Evolutionary conservation across 1,140 invertebrate species (phyloP), one percentile per base, ranked within the genome.

Genomic region (Eubasilissa regina): DNA sequence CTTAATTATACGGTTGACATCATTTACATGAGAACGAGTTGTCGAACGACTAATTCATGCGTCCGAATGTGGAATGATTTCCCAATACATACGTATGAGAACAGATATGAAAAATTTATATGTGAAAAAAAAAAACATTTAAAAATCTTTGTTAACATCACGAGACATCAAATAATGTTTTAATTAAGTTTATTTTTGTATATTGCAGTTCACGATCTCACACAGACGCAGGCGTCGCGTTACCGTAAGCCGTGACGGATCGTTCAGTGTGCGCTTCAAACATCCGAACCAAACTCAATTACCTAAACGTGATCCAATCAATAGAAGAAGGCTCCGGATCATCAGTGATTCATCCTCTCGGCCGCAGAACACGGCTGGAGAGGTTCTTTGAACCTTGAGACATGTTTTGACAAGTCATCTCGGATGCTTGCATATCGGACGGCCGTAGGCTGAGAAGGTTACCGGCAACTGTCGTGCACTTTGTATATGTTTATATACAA

Each of bases 361-460:
- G 25, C 35, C 35, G n/a, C 35, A 43, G 60, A 64, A 12, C 60
- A n/a, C 60, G 21, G 60, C 35, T 10, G 13, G 35, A 35, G 35
- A 43, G 35, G 60, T 64, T 64, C 60, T 64, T 64, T 64, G 60
- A 64, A 64, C 60, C 35, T 64, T 19, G 35, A 58, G 17, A 35
- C 25, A 21, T 64, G 60, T 64, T 64, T 64, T 64, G 60, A 64
- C 60, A 64, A 64, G 60, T 64, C 60, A 64, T 64, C 60, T 64
- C 3, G 13, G 58, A 25, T 25, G 58, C 58, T 62, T 35, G 25
- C 25, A 3, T 35, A 35, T 6, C 25, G 25, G 25, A 35, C 60
- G 60, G 35, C 60, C 19, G 35, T 64, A 64, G 7, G 60, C 19
- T 11, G 25, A 43, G 55, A 58, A 17, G 9, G 17, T 58, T 15